A percentile compares a stretch with the other conserved stretches of the same genome.
These are phyloP conservation scores for Muscidifurax raptorellus DNA, from an alignment of 1,140 invertebrate species.

Conservation along the genomic window DNA sequence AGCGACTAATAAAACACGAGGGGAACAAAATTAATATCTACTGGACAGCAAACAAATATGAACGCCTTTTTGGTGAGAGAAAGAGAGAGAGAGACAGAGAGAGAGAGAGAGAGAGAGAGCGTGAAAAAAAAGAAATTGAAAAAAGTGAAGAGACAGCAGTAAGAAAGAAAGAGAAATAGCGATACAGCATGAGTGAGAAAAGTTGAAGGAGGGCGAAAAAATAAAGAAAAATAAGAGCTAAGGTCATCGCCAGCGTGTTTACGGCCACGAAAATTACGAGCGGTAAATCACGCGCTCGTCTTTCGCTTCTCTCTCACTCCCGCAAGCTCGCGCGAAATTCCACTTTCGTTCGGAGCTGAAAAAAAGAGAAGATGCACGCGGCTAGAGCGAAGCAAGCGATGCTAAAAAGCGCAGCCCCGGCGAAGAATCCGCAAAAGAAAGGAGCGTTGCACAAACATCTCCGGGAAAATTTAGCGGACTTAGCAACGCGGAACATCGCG, in stretches of 20 bases:
- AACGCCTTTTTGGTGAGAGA: too few relatives aligned
- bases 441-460: neutral
- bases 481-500: slow-evolving; percentile 14
- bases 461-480: neutral
- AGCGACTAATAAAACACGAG: neutral
- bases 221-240: neutral
- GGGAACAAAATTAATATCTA: neutral
- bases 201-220: neutral
- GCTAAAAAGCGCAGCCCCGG: neutral
- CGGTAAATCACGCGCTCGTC: slow-evolving; percentile 50
- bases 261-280: slow-evolving; percentile 51
- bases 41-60: neutral
- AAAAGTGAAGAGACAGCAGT: neutral
- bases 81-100: neutral
- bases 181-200: neutral
- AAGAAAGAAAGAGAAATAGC: neutral
- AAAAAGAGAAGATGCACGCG: neutral
- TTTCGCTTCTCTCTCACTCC: neutral
- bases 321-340: slow-evolving; percentile 22
- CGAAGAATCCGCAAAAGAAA: neutral
- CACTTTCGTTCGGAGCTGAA: neutral
- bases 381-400: neutral
- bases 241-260: slow-evolving; percentile 37
- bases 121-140: neutral
- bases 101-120: neutral